Evolutionary conservation across 2,888 invertebrate genomes (phyloP), one percentile per base, ranked within the genome.

Genomic region (Neria commutata): DNA sequence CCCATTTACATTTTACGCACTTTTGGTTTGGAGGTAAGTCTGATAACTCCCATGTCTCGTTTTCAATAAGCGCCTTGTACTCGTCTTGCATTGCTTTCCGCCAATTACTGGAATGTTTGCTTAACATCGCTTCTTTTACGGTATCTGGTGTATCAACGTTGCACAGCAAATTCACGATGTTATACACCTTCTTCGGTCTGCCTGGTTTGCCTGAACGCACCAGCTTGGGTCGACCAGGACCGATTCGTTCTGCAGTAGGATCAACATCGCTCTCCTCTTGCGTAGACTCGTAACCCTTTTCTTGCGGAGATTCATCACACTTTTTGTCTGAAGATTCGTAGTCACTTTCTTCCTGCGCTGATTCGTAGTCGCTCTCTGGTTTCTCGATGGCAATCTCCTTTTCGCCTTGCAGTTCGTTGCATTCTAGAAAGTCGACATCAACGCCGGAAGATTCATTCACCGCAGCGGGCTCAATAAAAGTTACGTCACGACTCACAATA

Each of bases 401-500:
- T 29, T 8, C 29, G 11, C 29, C 11, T 29, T 29, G 29, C 29
- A 29, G 6, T 29, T 29, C 29, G 29, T 29, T 29, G 29, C 29
- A 29, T 29, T 29, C 29, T 29, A 29, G 11, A 29, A 29, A 29
- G 6, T 29, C 29, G 6, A 29, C 11, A 29, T 29, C 6, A 6
- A 29, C 29, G 6, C 11, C 11, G 11, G 29, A 8, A 29, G 29
- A 29, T 29, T 29, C 29, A 6, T 29, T 29, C 6, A 29, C 29
- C 6, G 6, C 29, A 8, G 11, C 29, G 11, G 29, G 29, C 29
- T 47, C 47, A 14, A 37, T 25, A 46, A 57, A 57, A 34, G 33
- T 50, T 1, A 57, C 57, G 4, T 52, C 37, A 8, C 37, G 34
- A n/a, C 47, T 52, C 14, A 57, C 40, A n/a, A 47, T 26, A 2